These are phyloP conservation scores for Dusona sp. DNA, from an alignment of 2,888 invertebrate genomes.

Conservation along the genomic window DNA sequence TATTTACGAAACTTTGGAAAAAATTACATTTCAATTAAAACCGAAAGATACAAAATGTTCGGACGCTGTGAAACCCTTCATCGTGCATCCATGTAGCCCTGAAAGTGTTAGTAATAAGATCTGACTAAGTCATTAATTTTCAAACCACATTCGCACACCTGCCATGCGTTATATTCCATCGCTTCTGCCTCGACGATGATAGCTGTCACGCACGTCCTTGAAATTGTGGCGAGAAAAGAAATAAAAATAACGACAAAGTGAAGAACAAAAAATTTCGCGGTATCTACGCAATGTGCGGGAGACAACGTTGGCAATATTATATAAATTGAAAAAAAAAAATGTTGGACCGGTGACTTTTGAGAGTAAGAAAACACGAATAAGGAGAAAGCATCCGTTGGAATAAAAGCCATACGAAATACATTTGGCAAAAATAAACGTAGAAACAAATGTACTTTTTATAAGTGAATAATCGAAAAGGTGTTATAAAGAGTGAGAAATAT, in stretches of 20 bases:
- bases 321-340: slow-evolving; percentile 20
- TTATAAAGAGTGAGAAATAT: not conserved
- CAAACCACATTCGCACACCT: slow-evolving; percentile 55
- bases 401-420: not conserved
- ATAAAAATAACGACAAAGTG: not conserved
- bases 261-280: not conserved
- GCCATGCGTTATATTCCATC: slow-evolving; percentile 3
- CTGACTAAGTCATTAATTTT: slow-evolving; percentile 63
- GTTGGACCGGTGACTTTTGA: not conserved
- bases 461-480: not conserved
- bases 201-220: slow-evolving; percentile 53
- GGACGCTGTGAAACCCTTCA: slow-evolving; percentile 52
- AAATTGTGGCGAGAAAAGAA: slow-evolving; percentile 23
- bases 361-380: not conserved
- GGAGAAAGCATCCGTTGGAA: not conserved
- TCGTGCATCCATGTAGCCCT: slow-evolving; percentile 55
- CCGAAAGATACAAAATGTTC: slow-evolving; percentile 18
- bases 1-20: not conserved
- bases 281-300: slow-evolving; percentile 25
- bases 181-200: slow-evolving; percentile 31
- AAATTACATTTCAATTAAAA: slow-evolving; percentile 1
- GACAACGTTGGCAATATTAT: slow-evolving; percentile 1
- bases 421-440: not conserved
- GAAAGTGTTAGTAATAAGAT: slow-evolving; percentile 64
- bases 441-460: not conserved